phyloP scores from a whole-genome alignment of 1,140 invertebrate genomes.

The Drosophila suzukii region DNA sequence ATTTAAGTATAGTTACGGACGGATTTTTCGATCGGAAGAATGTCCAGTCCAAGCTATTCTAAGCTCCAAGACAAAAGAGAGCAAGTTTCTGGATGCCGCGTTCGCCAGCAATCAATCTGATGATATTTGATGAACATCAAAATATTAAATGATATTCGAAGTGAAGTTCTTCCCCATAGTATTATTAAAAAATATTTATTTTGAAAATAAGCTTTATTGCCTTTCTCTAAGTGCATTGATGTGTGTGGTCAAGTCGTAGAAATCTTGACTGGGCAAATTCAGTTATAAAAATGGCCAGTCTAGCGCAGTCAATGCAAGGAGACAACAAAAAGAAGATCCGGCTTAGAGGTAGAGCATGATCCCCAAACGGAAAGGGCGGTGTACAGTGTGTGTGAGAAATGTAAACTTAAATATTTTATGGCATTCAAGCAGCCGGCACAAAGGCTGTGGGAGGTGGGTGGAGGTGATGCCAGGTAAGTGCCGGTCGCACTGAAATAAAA shows the following conservation, averaged over 20 bases:
- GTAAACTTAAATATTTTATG: constrained; percentile 82
- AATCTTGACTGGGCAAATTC: constrained; percentile 67
- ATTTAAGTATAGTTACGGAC: too few species aligned
- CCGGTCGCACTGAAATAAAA: constrained; percentile 72
- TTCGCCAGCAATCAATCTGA: too few species aligned
- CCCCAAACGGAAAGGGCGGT: constrained; percentile 2
- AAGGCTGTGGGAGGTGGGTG: constrained; percentile 1
- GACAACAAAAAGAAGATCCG: constrained; percentile 27
- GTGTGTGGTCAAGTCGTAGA: constrained; percentile 25
- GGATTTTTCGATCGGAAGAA: too few species aligned
- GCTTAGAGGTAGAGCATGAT: constrained; percentile 24
- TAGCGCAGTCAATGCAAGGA: constrained; percentile 58
- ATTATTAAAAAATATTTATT: neutral
- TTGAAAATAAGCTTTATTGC: neutral
- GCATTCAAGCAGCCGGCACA: constrained; percentile 52
- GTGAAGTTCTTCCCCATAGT: neutral
- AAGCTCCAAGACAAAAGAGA: too few species aligned
- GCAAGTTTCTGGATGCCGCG: too few species aligned
- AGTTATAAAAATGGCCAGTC: constrained; percentile 72
- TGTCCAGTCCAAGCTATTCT: too few species aligned
- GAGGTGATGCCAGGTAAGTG: constrained; percentile 67
- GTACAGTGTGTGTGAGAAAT: constrained; percentile 61
- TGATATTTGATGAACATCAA: too few species aligned
- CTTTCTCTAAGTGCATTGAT: constrained; percentile 5
- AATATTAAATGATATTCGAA: neutral